Evolutionary conservation across 2,888 invertebrate genomes (phyloP).

Genomic region (Acronicta alni): DNA sequence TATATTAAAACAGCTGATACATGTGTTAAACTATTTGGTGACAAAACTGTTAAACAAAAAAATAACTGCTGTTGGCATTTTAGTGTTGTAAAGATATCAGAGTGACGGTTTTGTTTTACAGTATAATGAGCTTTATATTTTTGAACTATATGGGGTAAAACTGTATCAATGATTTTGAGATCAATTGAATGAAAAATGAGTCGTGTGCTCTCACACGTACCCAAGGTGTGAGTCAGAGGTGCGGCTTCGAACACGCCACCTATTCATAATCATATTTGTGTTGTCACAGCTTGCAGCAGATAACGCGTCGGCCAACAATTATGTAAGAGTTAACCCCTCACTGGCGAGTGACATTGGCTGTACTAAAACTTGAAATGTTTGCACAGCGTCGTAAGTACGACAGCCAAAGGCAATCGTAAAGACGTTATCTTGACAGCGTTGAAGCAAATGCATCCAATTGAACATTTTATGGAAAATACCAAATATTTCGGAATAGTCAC

Average conservation of each 20-base stretch:
- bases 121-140: conserved; percentile 12
- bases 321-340: conserved; percentile 55
- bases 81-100: background rate
- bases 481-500: conserved; percentile 7
- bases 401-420: conserved; percentile 31
- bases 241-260: conserved; percentile 50
- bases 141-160: conserved; percentile 14
- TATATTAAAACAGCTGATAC: conserved; percentile 54
- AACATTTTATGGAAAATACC: conserved; percentile 32
- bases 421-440: conserved; percentile 52
- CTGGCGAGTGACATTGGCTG: conserved; percentile 48
- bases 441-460: conserved; percentile 47
- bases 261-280: conserved; percentile 52
- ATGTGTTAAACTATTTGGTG: conserved; percentile 38
- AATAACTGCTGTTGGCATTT: conserved; percentile 5
- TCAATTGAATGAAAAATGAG: conserved; percentile 5
- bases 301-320: conserved; percentile 51
- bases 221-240: conserved; percentile 47
- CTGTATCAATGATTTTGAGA: conserved; percentile 10
- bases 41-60: conserved; percentile 29
- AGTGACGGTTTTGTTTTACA: conserved; percentile 1
- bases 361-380: conserved; percentile 53
- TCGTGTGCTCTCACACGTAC: conserved; percentile 43
- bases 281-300: conserved; percentile 59
- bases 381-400: conserved; percentile 30